Evolutionary conservation across 2,113 vertebrate species (phyloP), one percentile per base, ranked within the genome.

Genomic region (Channa argus): DNA sequence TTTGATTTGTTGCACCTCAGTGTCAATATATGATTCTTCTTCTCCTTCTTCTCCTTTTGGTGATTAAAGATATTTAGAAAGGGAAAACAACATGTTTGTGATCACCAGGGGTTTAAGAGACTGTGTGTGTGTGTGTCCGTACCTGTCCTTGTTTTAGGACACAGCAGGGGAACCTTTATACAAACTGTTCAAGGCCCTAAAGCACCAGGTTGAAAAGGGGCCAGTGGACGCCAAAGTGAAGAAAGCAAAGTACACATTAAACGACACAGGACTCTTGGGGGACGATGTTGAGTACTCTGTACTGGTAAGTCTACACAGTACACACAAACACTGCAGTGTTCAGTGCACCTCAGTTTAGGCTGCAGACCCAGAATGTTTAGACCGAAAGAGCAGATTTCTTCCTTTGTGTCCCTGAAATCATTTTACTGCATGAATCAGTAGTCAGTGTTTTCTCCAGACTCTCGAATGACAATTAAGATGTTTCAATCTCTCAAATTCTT

Each of bases 191-290:
- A 99, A 98, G 84, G 98, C 97, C 77, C 92, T 99, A 85, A 99
- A 99, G 85, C 97, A 99, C 59, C 98, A 99, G 91, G 97, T 99
- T 63, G 98, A 98, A 87, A 99, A 98, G 78, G 98, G 98, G 0
- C 98, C 98, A 0, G 97, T 99, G 78, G 98, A 99, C 60, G 97
- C 96, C 0, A 95, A 96, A 71, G 89, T 97, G 89, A 97, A 96
- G 91, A 99, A 98, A 80, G 98, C 98, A 87, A 99, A 99, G 46
- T 99, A 99, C 91, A 99, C 98, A 0, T 84, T 99, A 80, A 99
- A 98, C 4, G 98, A 99, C 80, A 99, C 97, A 0, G 97, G 97
- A 3, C 94, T 99, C 62, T 93, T 99, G 82, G 97, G 97, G 11
- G 97, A 98, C 47, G 97, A 98, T 9, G 97, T 99, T 0, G 98